A percentile compares a stretch with the other conserved stretches of the same genome.
These are phyloP conservation scores for Melanotaenia pygmaea DNA, from an alignment of 2,797 vertebrate genomes.

Conservation along the genomic window DNA sequence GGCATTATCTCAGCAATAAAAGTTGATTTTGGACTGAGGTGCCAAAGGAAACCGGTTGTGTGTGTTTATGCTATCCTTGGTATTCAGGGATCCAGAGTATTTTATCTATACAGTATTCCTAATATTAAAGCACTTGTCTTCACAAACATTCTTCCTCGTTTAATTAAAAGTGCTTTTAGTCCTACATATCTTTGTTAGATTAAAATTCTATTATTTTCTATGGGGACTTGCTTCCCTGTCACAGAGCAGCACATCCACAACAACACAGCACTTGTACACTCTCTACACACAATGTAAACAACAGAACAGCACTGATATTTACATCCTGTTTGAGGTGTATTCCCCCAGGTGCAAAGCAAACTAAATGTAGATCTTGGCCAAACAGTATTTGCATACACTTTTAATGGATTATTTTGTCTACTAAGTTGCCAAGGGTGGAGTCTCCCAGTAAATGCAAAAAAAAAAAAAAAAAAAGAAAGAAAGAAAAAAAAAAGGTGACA, in stretches of 20 bases:
- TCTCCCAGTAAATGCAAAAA: neutral
- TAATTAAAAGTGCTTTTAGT: neutral
- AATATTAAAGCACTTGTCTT: neutral
- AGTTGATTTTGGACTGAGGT: too few relatives aligned
- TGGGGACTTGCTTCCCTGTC: neutral
- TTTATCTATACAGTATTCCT: too few relatives aligned
- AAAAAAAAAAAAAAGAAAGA: neutral
- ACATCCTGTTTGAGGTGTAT: conserved; percentile 47
- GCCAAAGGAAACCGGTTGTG: too few relatives aligned
- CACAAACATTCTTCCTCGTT: neutral
- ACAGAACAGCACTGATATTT: conserved; percentile 21
- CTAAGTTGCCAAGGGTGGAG: conserved; percentile 30
- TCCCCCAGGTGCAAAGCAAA: conserved; percentile 34
- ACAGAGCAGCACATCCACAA: neutral
- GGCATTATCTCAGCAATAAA: too few relatives aligned
- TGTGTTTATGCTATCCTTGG: too few relatives aligned
- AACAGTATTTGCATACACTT: conserved; percentile 71
- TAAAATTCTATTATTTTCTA: neutral
- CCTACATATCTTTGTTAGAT: neutral
- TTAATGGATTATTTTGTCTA: conserved; percentile 50
- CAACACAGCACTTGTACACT: neutral
- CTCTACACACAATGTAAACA: conserved; percentile 33
- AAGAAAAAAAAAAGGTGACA: neutral
- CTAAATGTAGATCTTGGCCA: conserved; percentile 14
- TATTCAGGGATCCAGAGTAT: too few relatives aligned